Conservation (phyloP, 2,888 invertebrate genomes). For the Leptinotarsa haldemani region DNA sequence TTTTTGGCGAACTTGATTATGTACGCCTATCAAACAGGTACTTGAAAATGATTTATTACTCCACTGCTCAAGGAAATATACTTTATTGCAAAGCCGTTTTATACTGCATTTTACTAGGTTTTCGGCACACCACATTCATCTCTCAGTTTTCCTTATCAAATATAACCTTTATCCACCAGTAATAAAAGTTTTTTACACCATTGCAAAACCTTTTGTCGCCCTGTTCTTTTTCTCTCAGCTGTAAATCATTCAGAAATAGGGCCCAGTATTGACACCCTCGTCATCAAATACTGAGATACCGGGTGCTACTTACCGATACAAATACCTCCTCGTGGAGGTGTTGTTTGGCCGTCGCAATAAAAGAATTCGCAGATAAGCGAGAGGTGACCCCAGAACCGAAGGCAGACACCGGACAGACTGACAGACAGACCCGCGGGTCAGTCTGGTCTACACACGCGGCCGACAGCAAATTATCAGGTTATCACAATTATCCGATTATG, state of each 20-base stretch:
- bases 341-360: constrained; percentile 6
- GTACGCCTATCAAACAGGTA: too few relatives aligned
- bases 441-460: constrained; percentile 50
- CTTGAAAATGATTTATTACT: too few relatives aligned
- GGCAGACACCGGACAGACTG: constrained; percentile 52
- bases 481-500: constrained; percentile 56
- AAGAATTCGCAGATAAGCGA: constrained; percentile 43
- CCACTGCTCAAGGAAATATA: too few relatives aligned
- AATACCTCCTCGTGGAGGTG: constrained; percentile 5
- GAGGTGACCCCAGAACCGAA: constrained; percentile 46
- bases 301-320: not conserved
- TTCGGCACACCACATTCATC: too few relatives aligned
- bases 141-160: too few relatives aligned
- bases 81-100: too few relatives aligned
- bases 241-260: not conserved
- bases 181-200: too few relatives aligned
- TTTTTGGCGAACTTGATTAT: too few relatives aligned
- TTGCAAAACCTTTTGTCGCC: too few relatives aligned
- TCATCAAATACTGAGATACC: constrained; percentile 5
- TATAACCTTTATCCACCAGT: too few relatives aligned
- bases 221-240: not conserved
- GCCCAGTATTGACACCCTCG: not conserved
- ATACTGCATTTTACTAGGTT: too few relatives aligned
- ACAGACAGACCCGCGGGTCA: constrained; percentile 52
- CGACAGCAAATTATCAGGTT: constrained; percentile 54